Base-by-base conservation (phyloP, 2,888 invertebrate genomes). In the Altica lythri region DNA sequence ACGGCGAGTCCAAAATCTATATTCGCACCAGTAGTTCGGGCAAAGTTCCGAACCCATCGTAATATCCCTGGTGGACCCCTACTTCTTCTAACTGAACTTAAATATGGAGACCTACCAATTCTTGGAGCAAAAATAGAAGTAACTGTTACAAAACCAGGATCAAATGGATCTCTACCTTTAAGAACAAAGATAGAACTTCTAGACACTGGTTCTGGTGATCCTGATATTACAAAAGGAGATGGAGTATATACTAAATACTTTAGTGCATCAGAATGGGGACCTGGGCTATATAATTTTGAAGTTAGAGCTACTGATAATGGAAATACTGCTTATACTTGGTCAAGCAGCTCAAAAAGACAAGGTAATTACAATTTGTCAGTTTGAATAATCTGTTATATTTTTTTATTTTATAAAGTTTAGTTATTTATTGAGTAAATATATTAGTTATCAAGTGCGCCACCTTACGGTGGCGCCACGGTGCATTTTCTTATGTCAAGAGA, bases 181-280 rank as follows among this genome's bases (percentile, higher is more conserved):
- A 71, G 69, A 14, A 69, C 72, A 57, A 77, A 70, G 45, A 74
- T 82, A 42, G 78, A 80, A 55, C 72, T 85, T 1, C 69, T 81
- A 42, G 85, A 85, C 69, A 81, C 80, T 35, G 85, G 85, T 6
- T 78, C 80, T 61, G 84, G 83, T 56, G 85, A 85, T 73, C 84
- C 85, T 0, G 86, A 86, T 69, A 78, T 85, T 17, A 81, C 80
- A 14, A 79, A 78, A 68, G 81, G 82, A 1, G 86, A 86, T 71
- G 86, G 86, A 1, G 78, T 86, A 8, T 86, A 86, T 67, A 81
- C 85, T 1, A 77, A 83, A 35, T 85, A 83, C 68, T 81, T 83
- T 61, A 79, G 76, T 56, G 78, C 81, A n/a, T 74, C 75, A 3
- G 72, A 73, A 14, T 74, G 75, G 38, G 78, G 78, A 25, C 72